These are phyloP conservation scores for Eurytoma californica DNA, from an alignment of 2,888 invertebrate species.

Conservation along the genomic window DNA sequence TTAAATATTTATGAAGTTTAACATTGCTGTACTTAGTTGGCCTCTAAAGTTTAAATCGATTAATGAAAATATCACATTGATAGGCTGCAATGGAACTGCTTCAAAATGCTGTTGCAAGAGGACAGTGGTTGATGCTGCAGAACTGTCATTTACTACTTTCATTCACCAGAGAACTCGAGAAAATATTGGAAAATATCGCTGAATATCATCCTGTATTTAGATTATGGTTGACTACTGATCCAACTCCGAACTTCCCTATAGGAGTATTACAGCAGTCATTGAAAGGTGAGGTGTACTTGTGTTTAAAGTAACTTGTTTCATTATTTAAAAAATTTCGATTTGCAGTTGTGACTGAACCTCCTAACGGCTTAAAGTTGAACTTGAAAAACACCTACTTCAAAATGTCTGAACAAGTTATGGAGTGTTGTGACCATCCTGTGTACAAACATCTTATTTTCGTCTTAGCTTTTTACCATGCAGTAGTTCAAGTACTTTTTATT, in stretches of 20 bases:
- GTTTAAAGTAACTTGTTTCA: slow-evolving; percentile 10
- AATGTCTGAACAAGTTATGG: slow-evolving; percentile 84
- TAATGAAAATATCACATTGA: slow-evolving; percentile 48
- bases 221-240: slow-evolving; percentile 94
- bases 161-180: slow-evolving; percentile 89
- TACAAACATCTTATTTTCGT: slow-evolving; percentile 91
- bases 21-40: too few species aligned
- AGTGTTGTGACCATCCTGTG: slow-evolving; percentile 84
- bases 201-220: slow-evolving; percentile 94
- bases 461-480: slow-evolving; percentile 94
- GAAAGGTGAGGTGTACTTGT: slow-evolving; percentile 78
- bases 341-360: slow-evolving; percentile 93
- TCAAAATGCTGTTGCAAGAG: slow-evolving; percentile 83
- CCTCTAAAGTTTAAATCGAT: not conserved
- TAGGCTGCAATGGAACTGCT: slow-evolving; percentile 84
- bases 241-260: slow-evolving; percentile 90
- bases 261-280: slow-evolving; percentile 90
- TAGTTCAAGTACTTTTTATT: slow-evolving; percentile 81
- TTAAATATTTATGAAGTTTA: too few species aligned
- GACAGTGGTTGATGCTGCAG: slow-evolving; percentile 94
- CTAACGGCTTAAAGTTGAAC: slow-evolving; percentile 92
- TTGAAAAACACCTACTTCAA: slow-evolving; percentile 92
- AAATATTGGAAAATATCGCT: slow-evolving; percentile 85
- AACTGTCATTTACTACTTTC: slow-evolving; percentile 91
- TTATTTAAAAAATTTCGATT: slow-evolving; percentile 5